These are phyloP conservation scores for Corbicula japonica DNA, from an alignment of 2,888 invertebrate species.

Conservation along the genomic window DNA sequence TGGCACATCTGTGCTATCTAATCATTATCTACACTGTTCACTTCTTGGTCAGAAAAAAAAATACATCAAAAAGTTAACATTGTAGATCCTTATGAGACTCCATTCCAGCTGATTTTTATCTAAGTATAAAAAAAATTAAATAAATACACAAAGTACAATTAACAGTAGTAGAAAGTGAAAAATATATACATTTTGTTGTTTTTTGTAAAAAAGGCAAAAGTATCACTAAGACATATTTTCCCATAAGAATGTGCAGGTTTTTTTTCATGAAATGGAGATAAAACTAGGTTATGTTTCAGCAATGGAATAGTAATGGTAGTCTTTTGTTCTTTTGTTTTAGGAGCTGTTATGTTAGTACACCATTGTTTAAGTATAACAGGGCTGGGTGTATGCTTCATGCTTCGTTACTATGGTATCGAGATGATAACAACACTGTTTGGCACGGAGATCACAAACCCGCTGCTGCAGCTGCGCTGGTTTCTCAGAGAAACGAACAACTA, in stretches of 20 bases:
- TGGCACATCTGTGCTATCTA: too few species aligned
- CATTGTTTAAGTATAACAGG: conserved; percentile 84
- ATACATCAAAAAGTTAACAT: too few species aligned
- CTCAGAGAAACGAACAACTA: conserved; percentile 76
- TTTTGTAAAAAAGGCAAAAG: too few species aligned
- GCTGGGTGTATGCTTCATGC: conserved; percentile 71
- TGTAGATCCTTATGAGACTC: too few species aligned
- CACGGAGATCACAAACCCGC: conserved; percentile 85
- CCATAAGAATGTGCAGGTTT: neutral
- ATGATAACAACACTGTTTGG: conserved; percentile 84
- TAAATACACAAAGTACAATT: too few species aligned
- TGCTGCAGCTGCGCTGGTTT: conserved; percentile 86
- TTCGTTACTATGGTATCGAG: conserved; percentile 83
- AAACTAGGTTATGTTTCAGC: neutral
- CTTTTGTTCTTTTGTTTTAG: conserved; percentile 70
- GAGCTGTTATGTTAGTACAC: conserved; percentile 84
- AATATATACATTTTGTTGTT: too few species aligned
- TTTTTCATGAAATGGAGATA: neutral
- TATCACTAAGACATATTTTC: too few species aligned
- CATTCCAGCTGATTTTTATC: too few species aligned
- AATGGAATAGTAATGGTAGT: conserved; percentile 1
- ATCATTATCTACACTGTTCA: too few species aligned
- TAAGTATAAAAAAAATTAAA: too few species aligned
- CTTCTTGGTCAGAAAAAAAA: too few species aligned
- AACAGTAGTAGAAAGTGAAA: too few species aligned